A percentile compares a stretch with the other conserved stretches of the same genome.
Evolutionary conservation across 2,797 vertebrate genomes (phyloP).

Genomic region (Todus mexicanus): DNA sequence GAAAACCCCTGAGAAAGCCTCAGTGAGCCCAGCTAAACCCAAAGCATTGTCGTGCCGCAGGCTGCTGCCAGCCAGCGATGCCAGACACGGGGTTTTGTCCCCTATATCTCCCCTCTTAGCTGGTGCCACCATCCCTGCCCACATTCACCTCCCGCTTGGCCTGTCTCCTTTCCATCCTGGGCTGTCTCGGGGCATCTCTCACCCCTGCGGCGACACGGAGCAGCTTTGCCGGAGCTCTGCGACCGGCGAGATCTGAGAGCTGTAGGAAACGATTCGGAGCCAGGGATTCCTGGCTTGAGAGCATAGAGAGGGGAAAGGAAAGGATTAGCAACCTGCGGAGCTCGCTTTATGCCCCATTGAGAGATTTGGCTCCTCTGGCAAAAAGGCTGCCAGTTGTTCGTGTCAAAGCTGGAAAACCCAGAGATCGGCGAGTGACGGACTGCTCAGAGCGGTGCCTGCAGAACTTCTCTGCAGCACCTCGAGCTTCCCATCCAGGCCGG

Average conservation of each 20-base stretch:
- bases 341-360: background rate
- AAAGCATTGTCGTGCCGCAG: accelerated
- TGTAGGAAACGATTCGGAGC: background rate
- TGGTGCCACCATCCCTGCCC: accelerated
- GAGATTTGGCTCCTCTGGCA: background rate
- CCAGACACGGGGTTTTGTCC: background rate
- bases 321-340: background rate
- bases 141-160: accelerated
- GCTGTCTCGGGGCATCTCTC: background rate
- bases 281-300: background rate
- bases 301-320: background rate
- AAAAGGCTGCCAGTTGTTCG: background rate
- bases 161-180: background rate
- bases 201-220: background rate
- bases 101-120: accelerated
- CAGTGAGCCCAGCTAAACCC: background rate
- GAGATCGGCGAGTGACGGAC: background rate
- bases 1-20: background rate
- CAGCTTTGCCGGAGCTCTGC: background rate
- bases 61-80: background rate
- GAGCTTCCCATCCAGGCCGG: accelerated
- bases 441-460: background rate
- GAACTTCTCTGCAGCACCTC: too few species aligned
- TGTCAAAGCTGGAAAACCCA: background rate
- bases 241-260: background rate